These are phyloP conservation scores for Ambastaia sidthimunki DNA, from an alignment of 2,797 vertebrate species.

Conservation along the genomic window DNA sequence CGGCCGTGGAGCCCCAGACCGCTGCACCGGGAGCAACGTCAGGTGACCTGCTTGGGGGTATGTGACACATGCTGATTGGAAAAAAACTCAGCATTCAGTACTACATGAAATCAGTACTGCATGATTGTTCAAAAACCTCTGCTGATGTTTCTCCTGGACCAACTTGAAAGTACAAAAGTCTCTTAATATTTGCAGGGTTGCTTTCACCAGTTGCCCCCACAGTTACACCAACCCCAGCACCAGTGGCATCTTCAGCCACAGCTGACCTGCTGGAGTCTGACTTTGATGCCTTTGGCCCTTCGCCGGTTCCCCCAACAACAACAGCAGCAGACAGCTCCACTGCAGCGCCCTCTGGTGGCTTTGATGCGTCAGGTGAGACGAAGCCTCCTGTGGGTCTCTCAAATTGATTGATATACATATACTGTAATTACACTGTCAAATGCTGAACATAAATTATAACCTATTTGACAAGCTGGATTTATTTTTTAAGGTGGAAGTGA, in stretches of 20 bases:
- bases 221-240: constrained; percentile 71
- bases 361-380: constrained; percentile 90
- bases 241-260: constrained; percentile 79
- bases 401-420: neutral
- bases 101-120: too few species aligned
- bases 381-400: neutral
- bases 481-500: neutral
- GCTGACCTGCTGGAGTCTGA: constrained; percentile 89
- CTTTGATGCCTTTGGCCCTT: constrained; percentile 87
- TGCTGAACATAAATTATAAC: neutral
- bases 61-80: constrained; percentile 41
- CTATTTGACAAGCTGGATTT: neutral
- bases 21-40: constrained; percentile 82
- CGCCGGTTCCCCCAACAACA: constrained; percentile 46
- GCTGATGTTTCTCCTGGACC: too few species aligned
- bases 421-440: neutral
- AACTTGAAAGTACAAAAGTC: neutral
- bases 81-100: too few species aligned
- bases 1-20: constrained; percentile 81
- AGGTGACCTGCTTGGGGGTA: constrained; percentile 94
- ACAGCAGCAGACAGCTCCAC: constrained; percentile 77
- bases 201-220: constrained; percentile 76
- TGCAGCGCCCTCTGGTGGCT: constrained; percentile 81
- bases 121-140: too few species aligned
- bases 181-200: constrained; percentile 64